Evolutionary conservation across 1,140 invertebrate genomes (phyloP).

Genomic region (Chironomus striatipennis): DNA sequence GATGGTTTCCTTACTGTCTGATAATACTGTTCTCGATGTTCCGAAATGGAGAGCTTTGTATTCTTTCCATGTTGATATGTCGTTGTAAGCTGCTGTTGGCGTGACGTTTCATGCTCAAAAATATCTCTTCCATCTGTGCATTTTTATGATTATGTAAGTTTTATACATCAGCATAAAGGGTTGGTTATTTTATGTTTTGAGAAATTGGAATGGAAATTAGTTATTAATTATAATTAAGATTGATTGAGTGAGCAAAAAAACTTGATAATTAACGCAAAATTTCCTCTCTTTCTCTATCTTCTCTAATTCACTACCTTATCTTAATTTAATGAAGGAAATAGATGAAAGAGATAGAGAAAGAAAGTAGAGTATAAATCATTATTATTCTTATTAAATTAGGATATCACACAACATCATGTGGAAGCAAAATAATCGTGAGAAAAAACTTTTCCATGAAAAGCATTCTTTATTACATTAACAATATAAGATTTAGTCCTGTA

Average conservation of each 20-base stretch:
- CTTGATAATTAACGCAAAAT: slow-evolving; percentile 8
- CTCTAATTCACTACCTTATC: not conserved
- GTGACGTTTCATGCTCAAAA: slow-evolving; percentile 12
- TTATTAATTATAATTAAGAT: slow-evolving; percentile 4
- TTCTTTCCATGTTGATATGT: slow-evolving; percentile 21
- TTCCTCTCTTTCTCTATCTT: not conserved
- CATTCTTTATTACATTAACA: too few relatives aligned
- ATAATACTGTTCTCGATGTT: slow-evolving; percentile 49
- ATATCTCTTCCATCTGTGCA: slow-evolving; percentile 18
- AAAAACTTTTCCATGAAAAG: too few relatives aligned
- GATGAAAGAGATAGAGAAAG: not conserved
- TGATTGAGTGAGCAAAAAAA: not conserved
- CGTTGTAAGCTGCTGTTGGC: not conserved
- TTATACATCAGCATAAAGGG: not conserved
- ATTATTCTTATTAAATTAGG: not conserved
- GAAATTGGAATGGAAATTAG: not conserved
- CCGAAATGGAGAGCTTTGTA: slow-evolving; percentile 27
- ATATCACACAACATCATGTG: not conserved
- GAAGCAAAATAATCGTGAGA: too few relatives aligned
- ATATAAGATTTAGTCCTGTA: too few relatives aligned
- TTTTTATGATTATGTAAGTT: not conserved
- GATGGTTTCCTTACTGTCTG: slow-evolving; percentile 46
- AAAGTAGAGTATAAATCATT: not conserved
- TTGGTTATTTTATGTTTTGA: too few relatives aligned
- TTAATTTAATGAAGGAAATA: not conserved